A percentile compares a stretch with the other conserved stretches of the same genome.
phyloP scores from a whole-genome alignment of 2,888 invertebrate genomes.

The Heliconius erato region DNA sequence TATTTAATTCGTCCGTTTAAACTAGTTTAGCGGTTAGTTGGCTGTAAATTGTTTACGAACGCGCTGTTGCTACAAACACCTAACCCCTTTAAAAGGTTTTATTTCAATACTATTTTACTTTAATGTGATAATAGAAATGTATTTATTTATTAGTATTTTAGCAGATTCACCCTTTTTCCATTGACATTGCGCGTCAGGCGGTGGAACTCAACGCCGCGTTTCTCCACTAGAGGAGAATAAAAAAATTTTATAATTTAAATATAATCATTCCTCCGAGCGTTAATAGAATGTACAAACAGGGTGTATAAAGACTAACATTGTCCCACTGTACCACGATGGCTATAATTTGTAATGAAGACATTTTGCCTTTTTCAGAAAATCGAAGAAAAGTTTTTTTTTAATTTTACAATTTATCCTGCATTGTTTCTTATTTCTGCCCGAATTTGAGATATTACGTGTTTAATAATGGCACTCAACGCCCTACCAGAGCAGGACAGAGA shows the following conservation, averaged over 20 bases:
- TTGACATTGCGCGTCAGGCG: too few species aligned
- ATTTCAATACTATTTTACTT: conserved; percentile 6
- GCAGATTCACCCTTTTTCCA: background rate
- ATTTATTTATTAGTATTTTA: background rate
- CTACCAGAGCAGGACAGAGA: background rate
- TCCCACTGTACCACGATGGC: too few species aligned
- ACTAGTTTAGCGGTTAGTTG: conserved; percentile 51
- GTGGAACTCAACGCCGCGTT: too few species aligned
- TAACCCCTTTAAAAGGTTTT: conserved; percentile 14
- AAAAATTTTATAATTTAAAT: background rate
- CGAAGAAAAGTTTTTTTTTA: too few species aligned
- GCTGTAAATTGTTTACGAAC: conserved; percentile 51
- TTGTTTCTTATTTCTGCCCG: too few species aligned
- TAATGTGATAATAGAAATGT: background rate
- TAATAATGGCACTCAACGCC: background rate
- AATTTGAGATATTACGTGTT: background rate
- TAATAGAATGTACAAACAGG: too few species aligned
- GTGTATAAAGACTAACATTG: too few species aligned
- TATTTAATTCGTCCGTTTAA: conserved; percentile 54
- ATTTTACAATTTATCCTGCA: too few species aligned
- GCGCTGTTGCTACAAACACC: conserved; percentile 24
- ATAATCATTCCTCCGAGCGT: too few species aligned
- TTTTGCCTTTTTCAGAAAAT: too few species aligned
- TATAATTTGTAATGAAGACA: too few species aligned
- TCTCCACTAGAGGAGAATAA: background rate